Evolutionary conservation across 1,140 invertebrate genomes (phyloP).

Genomic region (Drosophila sproati): DNA sequence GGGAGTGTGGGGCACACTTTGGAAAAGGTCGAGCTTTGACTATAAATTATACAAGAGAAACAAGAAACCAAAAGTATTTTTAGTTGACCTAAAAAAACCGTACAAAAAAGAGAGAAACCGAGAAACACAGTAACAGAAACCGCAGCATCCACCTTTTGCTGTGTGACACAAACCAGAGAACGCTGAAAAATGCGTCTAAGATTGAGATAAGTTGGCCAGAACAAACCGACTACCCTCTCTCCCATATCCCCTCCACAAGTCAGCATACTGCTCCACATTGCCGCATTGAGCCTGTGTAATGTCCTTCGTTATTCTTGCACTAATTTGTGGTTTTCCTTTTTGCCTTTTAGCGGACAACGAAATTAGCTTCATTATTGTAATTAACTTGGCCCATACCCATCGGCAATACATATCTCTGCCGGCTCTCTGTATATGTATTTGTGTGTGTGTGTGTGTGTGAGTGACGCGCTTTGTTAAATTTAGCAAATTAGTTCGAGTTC

Average conservation of each 20-base stretch:
- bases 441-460: slow-evolving; percentile 21
- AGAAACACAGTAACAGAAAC: slow-evolving; percentile 26
- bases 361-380: slow-evolving; percentile 77
- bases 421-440: slow-evolving; percentile 20
- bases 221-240: slow-evolving; percentile 7
- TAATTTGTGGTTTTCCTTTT: slow-evolving; percentile 70
- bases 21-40: slow-evolving; percentile 22
- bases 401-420: slow-evolving; percentile 1
- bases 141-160: slow-evolving; percentile 16
- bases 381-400: slow-evolving; percentile 53
- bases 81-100: slow-evolving; percentile 44
- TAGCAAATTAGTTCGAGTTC: slow-evolving; percentile 56
- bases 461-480: slow-evolving; percentile 58
- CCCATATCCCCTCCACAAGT: not conserved
- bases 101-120: not conserved
- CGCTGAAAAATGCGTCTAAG: slow-evolving; percentile 65
- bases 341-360: slow-evolving; percentile 54
- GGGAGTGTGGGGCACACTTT: not conserved
- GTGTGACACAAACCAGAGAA: slow-evolving; percentile 63
- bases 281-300: slow-evolving; percentile 40
- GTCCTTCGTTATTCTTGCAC: slow-evolving; percentile 56
- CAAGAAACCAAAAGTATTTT: slow-evolving; percentile 53
- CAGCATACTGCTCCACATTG: not conserved
- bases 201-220: slow-evolving; percentile 61
- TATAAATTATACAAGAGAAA: slow-evolving; percentile 64